A percentile compares a stretch with the other conserved stretches of the same genome.
phyloP scores from a whole-genome alignment of 2,113 vertebrate genomes.

The Rafetus swinhoei region DNA sequence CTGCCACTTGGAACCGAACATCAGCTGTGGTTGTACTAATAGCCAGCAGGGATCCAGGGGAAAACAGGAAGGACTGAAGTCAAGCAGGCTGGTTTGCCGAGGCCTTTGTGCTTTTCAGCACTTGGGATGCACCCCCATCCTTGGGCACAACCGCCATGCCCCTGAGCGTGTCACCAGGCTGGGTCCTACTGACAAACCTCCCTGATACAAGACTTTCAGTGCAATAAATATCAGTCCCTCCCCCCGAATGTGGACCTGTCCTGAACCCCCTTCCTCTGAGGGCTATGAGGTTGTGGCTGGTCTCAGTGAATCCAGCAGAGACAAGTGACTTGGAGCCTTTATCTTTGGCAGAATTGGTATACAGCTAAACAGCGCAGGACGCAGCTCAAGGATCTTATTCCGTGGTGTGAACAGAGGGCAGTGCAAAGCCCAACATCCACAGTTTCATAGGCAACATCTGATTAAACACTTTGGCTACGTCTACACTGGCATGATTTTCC shows the following conservation, averaged over 20 bases:
- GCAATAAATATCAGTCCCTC: background rate
- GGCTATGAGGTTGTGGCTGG: background rate
- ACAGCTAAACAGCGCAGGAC: background rate
- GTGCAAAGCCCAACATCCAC: background rate
- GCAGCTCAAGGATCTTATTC: background rate
- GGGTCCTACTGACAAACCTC: background rate
- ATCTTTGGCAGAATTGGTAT: background rate
- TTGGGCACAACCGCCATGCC: background rate
- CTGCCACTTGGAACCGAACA: constrained; percentile 53
- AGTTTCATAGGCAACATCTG: background rate
- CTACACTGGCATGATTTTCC: no score
- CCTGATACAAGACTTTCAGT: background rate
- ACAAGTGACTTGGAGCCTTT: background rate
- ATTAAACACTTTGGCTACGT: background rate
- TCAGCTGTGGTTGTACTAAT: background rate
- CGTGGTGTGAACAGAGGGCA: background rate
- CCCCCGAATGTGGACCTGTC: background rate
- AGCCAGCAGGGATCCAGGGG: constrained; percentile 22
- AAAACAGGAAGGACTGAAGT: background rate
- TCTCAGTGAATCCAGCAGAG: background rate
- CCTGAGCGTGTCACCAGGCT: background rate
- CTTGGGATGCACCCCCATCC: background rate
- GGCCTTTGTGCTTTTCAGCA: background rate
- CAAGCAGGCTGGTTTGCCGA: background rate
- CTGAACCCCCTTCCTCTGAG: background rate